Base-by-base conservation (phyloP, 2,888 invertebrate genomes). In the Drosophila histrio region DNA sequence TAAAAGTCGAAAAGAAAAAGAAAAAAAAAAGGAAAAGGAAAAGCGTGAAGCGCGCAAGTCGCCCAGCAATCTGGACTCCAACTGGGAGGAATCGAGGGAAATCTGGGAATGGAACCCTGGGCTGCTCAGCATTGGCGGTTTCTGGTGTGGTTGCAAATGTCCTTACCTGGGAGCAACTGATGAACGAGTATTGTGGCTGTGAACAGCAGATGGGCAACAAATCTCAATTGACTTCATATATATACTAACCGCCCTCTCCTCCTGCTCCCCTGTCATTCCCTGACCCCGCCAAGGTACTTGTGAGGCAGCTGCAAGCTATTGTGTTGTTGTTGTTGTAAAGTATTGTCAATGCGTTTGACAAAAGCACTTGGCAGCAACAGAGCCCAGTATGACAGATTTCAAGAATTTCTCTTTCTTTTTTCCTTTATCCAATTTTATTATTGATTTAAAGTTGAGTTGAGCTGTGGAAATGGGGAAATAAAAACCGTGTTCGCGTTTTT, bases 371-470 rank as follows among this genome's bases (percentile, higher is more conserved):
- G 67, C 61, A 64, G 54, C 70, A 56, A 26, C 64, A 30, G 64
- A 67, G 53, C 56, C 50, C 34, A 44, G 50, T 46, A 52, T 65
- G 72, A 68, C 85, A 74, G 72, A 54, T 87, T 84, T 76, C 71
- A 78, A 69, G 75, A 76, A 81, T 71, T 79, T 71, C 21, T 30
- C 36, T 7, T 28, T 50, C 24, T 30, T 21, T 22, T 19, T 47
- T 59, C 41, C 30, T 11, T 24, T 15, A 50, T 47, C 32, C 44
- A 24, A 32, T 38, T 34, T 68, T 54, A 53, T 73, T 87, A 84
- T 87, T 85, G 84, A 84, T 84, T 85, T 87, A 84, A 85, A 81
- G 82, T 85, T 84, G 70, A 71, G 68, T 76, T 65, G 61, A 76
- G 63, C 56, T 34, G 38, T 34, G 53, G 11, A 59, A 74, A 46